Conservation (phyloP, 53 echinoderm and acorn worm genomes). For the Luidia sarsii region DNA sequence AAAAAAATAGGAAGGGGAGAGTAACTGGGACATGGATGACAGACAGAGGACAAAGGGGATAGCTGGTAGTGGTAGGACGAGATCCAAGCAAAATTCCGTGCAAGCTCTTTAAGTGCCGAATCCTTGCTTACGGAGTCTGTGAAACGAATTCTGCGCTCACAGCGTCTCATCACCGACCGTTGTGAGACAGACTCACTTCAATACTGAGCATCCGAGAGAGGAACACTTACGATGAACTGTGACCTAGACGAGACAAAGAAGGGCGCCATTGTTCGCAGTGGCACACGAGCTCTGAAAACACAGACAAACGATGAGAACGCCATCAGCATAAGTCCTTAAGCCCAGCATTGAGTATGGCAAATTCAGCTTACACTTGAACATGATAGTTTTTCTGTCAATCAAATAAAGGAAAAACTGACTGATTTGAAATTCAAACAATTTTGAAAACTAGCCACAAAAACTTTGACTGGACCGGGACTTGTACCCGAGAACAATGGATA, state of each 20-base stretch:
- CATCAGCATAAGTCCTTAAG: neutral
- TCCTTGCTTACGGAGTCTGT: too few species aligned
- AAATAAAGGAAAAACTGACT: too few species aligned
- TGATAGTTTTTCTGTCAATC: too few species aligned
- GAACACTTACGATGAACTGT: conserved; percentile 37
- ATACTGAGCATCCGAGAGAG: neutral
- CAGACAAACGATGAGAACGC: neutral
- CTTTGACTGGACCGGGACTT: too few species aligned
- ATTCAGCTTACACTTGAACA: neutral
- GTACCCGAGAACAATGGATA: too few species aligned
- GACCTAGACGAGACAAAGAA: conserved; percentile 24
- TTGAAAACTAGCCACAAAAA: too few species aligned
- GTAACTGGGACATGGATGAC: too few species aligned
- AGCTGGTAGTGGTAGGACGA: neutral
- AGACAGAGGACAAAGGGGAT: too few species aligned
- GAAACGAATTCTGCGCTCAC: too few species aligned
- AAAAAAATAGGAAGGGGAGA: too few species aligned
- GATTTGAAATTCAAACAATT: too few species aligned
- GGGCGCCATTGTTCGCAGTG: conserved; percentile 12
- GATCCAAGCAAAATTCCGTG: neutral
- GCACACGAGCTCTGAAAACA: conserved; percentile 11
- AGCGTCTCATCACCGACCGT: neutral
- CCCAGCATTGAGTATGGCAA: neutral
- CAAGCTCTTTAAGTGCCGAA: neutral
- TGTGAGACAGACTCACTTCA: neutral